Percentiles rank a stretch among this genome's conserved stretches.
phyloP scores from a whole-genome alignment of 1,140 invertebrate genomes.

The Coenobita brevimanus region DNA sequence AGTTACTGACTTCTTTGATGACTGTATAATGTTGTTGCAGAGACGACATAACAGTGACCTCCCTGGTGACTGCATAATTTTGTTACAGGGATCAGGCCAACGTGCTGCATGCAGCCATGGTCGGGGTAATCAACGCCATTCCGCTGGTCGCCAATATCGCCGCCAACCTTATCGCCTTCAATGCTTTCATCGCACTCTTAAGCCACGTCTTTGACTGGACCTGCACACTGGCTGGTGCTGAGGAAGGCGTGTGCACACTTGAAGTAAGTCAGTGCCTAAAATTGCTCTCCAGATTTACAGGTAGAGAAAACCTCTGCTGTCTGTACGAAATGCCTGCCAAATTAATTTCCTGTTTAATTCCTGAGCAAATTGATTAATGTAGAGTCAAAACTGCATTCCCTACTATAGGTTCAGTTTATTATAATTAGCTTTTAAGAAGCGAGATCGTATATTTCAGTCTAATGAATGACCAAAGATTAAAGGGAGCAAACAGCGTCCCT shows the following conservation, averaged over 20 bases:
- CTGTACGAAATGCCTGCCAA: too few species aligned
- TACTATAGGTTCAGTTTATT: too few species aligned
- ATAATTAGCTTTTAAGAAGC: too few species aligned
- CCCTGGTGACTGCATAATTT: background rate
- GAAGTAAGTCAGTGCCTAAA: conserved; percentile 8
- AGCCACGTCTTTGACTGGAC: conserved; percentile 80
- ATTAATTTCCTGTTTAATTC: too few species aligned
- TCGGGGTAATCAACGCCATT: conserved; percentile 85
- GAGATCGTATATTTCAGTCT: too few species aligned
- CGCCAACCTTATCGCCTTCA: conserved; percentile 92
- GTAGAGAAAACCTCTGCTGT: too few species aligned
- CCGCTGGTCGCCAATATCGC: conserved; percentile 88
- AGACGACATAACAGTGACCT: background rate
- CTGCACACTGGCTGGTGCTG: conserved; percentile 82
- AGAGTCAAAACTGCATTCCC: too few species aligned
- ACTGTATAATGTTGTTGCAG: background rate
- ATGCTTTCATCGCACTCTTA: conserved; percentile 78
- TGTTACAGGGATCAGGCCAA: conserved; percentile 81
- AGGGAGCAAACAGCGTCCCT: too few species aligned
- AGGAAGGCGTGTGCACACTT: conserved; percentile 64
- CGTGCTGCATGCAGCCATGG: conserved; percentile 89
- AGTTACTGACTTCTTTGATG: background rate
- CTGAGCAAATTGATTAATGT: too few species aligned
- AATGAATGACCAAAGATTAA: too few species aligned
- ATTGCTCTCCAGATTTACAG: too few species aligned